Conservation (phyloP, 2,113 vertebrate species). For the Acanthisitta chloris region DNA sequence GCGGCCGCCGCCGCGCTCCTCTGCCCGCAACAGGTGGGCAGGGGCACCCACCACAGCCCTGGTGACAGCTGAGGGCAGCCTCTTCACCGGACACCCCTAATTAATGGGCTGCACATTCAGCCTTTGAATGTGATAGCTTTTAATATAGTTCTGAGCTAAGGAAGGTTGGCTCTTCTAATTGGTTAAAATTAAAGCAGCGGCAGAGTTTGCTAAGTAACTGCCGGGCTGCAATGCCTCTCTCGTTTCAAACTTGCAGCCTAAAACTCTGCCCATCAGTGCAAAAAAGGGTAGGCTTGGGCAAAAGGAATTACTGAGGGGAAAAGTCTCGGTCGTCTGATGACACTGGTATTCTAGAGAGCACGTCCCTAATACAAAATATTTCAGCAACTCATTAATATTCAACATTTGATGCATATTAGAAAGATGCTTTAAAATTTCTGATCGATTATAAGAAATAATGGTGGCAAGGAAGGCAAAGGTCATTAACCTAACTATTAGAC, state of each 20-base stretch:
- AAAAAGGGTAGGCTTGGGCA: background rate
- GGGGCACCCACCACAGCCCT: constrained; percentile 65
- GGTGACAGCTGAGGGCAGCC: constrained; percentile 76
- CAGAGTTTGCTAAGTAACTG: constrained; percentile 57
- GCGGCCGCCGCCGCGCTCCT: constrained; percentile 59
- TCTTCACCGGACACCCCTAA: constrained; percentile 75
- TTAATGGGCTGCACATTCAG: constrained; percentile 67
- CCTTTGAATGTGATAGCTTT: constrained; percentile 73
- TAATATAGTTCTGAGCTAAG: constrained; percentile 67
- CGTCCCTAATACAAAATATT: constrained; percentile 26
- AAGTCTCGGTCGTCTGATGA: constrained; percentile 55
- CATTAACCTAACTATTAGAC: background rate
- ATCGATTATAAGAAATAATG: background rate
- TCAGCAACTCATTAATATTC: background rate
- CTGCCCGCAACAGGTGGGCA: constrained; percentile 79
- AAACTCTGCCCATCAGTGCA: constrained; percentile 35
- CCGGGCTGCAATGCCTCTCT: constrained; percentile 3
- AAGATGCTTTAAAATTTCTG: constrained; percentile 16
- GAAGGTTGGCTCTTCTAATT: constrained; percentile 76
- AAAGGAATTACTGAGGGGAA: constrained; percentile 18
- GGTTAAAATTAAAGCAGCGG: constrained; percentile 71
- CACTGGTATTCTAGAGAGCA: constrained; percentile 24
- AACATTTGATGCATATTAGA: background rate
- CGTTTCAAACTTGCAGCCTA: constrained; percentile 19
- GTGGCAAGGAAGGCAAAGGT: background rate